Evolutionary conservation across 2,888 invertebrate genomes (phyloP).

Genomic region (Xiphydria camelus): DNA sequence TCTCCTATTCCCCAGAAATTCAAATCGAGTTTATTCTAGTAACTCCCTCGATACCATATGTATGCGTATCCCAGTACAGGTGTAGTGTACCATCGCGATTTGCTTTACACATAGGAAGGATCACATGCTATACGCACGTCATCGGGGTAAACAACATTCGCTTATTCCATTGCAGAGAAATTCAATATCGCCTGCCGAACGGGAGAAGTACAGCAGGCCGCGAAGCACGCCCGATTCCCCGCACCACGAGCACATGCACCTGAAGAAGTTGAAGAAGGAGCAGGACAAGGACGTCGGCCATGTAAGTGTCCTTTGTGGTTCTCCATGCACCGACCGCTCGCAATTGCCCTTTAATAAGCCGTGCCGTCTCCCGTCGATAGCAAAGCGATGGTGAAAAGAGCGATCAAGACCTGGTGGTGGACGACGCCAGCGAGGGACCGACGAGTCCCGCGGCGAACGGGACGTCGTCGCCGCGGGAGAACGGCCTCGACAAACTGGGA

Average conservation of each 20-base stretch:
- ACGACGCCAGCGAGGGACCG: constrained; percentile 91
- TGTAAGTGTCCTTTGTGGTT: constrained; percentile 61
- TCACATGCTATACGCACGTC: too few relatives aligned
- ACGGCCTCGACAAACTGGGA: constrained; percentile 78
- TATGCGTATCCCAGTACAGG: too few relatives aligned
- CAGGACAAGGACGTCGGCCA: constrained; percentile 83
- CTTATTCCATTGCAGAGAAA: constrained; percentile 69
- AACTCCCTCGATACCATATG: too few relatives aligned
- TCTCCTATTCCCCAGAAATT: too few relatives aligned
- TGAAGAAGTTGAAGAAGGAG: constrained; percentile 69
- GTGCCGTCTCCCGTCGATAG: constrained; percentile 55
- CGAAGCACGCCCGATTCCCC: constrained; percentile 76
- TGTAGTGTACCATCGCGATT: too few relatives aligned
- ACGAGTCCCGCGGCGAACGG: constrained; percentile 80
- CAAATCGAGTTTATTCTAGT: too few relatives aligned
- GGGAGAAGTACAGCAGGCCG: constrained; percentile 76
- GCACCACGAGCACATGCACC: constrained; percentile 68
- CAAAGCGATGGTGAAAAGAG: constrained; percentile 84
- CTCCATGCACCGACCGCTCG: not conserved
- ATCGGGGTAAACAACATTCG: too few relatives aligned
- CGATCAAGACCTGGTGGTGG: constrained; percentile 92
- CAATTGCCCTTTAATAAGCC: not conserved
- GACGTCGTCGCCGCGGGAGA: constrained; percentile 86
- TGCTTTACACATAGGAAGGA: too few relatives aligned
- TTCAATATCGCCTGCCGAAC: constrained; percentile 78